Percentiles rank a stretch among this genome's conserved stretches.
Evolutionary conservation across 2,797 vertebrate species (phyloP).

Genomic region (Pelobates cultripes): DNA sequence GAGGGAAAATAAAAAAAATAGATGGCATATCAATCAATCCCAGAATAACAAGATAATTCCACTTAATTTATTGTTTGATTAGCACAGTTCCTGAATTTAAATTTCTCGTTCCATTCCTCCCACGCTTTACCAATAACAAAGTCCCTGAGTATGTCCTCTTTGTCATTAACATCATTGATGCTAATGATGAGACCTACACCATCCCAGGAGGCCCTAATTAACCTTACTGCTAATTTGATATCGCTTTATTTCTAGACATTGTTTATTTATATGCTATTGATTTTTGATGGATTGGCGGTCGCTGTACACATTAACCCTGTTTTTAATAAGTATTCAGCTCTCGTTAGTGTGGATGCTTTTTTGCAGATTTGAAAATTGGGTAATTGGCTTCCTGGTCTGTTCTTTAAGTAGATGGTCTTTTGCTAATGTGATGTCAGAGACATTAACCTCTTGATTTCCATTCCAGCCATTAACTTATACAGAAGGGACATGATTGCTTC

Average conservation of each 20-base stretch:
- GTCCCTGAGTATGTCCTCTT: not conserved
- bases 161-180: constrained; percentile 11
- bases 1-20: not conserved
- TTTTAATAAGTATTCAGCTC: constrained; percentile 5
- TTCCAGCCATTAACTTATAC: not conserved
- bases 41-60: not conserved
- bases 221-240: constrained; percentile 5
- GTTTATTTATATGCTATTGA: constrained; percentile 12
- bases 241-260: not conserved
- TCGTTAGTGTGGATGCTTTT: constrained; percentile 1
- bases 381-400: constrained; percentile 1
- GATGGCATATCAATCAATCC: not conserved
- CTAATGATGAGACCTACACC: constrained; percentile 6
- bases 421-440: not conserved
- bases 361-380: constrained; percentile 1
- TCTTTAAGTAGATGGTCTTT: not conserved
- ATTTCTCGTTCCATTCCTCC: not conserved
- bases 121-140: constrained; percentile 7
- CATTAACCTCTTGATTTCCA: constrained; percentile 13
- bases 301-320: not conserved
- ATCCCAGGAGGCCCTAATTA: constrained; percentile 15
- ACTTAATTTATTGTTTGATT: constrained; percentile 7
- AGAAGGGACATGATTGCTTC: constrained; percentile 1
- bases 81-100: constrained; percentile 1
- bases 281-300: constrained; percentile 9